These are phyloP conservation scores for Athetis lepigone DNA, from an alignment of 2,888 invertebrate species.

Conservation along the genomic window DNA sequence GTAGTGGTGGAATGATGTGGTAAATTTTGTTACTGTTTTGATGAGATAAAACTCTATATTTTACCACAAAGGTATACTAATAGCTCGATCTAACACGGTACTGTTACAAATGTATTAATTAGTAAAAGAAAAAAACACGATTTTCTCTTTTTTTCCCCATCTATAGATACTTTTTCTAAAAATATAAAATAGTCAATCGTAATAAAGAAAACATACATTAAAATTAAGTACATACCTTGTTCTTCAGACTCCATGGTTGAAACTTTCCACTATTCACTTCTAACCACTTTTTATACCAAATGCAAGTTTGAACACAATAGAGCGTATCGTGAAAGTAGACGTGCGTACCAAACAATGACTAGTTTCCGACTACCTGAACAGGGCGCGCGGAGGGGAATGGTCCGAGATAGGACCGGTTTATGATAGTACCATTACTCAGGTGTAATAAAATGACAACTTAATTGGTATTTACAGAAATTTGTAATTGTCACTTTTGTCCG, in stretches of 20 bases:
- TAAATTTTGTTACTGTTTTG: constrained; percentile 4
- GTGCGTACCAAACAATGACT: constrained; percentile 9
- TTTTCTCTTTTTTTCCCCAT: not conserved
- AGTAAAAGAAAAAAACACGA: too few relatives aligned
- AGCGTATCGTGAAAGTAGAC: constrained; percentile 4
- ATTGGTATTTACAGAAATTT: constrained; percentile 10
- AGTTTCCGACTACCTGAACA: too few relatives aligned
- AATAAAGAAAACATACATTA: not conserved
- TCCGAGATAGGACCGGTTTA: too few relatives aligned
- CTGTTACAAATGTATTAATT: constrained; percentile 12
- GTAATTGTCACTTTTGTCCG: constrained; percentile 16
- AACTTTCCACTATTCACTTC: constrained; percentile 15
- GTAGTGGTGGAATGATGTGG: constrained; percentile 8
- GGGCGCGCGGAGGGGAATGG: too few relatives aligned
- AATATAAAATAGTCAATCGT: constrained; percentile 3
- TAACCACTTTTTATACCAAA: constrained; percentile 13
- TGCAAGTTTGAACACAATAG: constrained; percentile 9
- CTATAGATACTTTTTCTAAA: constrained; percentile 1
- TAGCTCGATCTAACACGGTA: constrained; percentile 12
- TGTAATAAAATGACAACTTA: constrained; percentile 8
- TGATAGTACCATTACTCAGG: too few relatives aligned
- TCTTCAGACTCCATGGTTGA: constrained; percentile 11
- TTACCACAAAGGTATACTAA: constrained; percentile 4
- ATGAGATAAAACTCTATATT: constrained; percentile 2
- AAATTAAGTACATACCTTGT: constrained; percentile 12